Evolutionary conservation across 2,888 invertebrate genomes (phyloP), one percentile per base, ranked within the genome.

Genomic region (Belgica antarctica): DNA sequence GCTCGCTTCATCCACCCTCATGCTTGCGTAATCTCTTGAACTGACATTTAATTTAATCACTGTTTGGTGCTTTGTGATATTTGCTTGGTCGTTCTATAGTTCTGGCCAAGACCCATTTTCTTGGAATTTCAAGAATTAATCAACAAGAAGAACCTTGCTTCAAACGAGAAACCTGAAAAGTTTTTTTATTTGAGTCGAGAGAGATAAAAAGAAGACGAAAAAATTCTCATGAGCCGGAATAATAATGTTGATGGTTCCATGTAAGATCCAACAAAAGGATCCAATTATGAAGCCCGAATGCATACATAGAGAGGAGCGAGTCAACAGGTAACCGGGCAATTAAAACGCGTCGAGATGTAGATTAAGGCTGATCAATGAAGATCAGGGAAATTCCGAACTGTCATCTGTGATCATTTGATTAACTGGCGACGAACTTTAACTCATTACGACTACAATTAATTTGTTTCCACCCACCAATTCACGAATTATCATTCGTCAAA

Each of bases 31-130:
- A 41, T 5, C 41, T 41, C n/a, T 41, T 41, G 5, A 41, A 2
- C 41, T 41, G 15, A 41, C 12, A 41, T n/a, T 41, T 10, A 5
- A 10, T 10, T 41, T 15, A 41, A 41, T 41, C n/a, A 31, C 15
- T n/a, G 41, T 2, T 41, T 15, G 41, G 3, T 41, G 41, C 41
- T 3, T 41, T 10, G 15, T 4, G 41, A 12, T n/a, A 41, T 7
- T 52, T 46, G 17, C 22, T 52, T 52, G 19, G 17, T 52, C 12
- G 2, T n/a, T 12, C 22, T 52, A 52, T 12, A 7, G 17, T 52
- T 62, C 36, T 41, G 31, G 63, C 15, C 34, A 24, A 34, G 62
- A 46, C 65, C 65, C 47, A 66, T 8, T 19, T 66, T 66, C 65
- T 47, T 7, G 28, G 65, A 66, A 66, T 47, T 25, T 63, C 8